Evolutionary conservation across 2,888 invertebrate genomes (phyloP).

Genomic region (Lasius fuliginosus): DNA sequence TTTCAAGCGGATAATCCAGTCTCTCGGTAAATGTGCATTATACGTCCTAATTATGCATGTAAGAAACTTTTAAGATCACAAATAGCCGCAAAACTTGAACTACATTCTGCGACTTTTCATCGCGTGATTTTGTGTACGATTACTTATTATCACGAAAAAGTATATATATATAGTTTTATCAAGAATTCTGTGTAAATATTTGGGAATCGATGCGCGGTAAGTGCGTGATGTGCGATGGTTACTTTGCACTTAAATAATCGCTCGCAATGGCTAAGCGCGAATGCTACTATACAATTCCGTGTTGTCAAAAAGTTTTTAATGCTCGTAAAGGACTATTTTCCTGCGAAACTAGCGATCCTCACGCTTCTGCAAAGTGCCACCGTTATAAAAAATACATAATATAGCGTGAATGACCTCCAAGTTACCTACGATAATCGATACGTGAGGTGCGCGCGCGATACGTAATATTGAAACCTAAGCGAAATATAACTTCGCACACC

Average conservation of each 20-base stretch:
- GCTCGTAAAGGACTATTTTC: conserved; percentile 33
- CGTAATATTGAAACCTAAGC: conserved; percentile 18
- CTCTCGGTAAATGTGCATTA: conserved; percentile 6
- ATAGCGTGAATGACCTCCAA: conserved; percentile 1
- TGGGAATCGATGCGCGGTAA: not conserved
- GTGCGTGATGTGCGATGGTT: not conserved
- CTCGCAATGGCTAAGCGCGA: not conserved
- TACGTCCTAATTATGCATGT: conserved; percentile 27
- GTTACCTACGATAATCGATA: not conserved
- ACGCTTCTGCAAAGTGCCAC: not conserved
- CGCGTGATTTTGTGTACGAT: not conserved
- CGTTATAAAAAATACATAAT: conserved; percentile 30
- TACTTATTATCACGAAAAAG: not conserved
- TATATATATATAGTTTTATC: not conserved
- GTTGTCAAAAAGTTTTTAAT: conserved; percentile 18
- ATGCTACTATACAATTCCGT: not conserved
- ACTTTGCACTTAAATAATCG: conserved; percentile 35
- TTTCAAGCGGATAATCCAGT: conserved; percentile 23
- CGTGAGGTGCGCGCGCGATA: not conserved
- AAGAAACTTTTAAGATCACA: conserved; percentile 25
- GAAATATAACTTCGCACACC: conserved; percentile 3
- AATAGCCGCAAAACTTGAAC: not conserved
- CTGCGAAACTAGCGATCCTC: not conserved
- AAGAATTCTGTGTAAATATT: not conserved
- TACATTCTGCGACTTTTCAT: not conserved